Conservation (phyloP, 2,113 vertebrate genomes). For the Brachyistius frenatus region DNA sequence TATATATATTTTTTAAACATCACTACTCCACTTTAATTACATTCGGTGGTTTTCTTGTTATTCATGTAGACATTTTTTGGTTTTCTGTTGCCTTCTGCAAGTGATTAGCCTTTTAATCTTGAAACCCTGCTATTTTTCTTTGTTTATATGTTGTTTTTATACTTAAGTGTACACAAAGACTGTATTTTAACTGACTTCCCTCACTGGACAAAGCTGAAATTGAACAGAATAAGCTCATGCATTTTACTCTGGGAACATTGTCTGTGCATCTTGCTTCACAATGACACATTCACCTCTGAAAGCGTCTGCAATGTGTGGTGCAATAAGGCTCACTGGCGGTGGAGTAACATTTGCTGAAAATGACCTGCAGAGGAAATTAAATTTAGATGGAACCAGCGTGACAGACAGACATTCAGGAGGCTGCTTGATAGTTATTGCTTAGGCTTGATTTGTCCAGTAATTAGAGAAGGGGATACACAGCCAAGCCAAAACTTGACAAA, state of each 20-base stretch:
- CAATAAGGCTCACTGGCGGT: background rate
- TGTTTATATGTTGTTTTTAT: constrained; percentile 1
- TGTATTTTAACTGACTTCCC: background rate
- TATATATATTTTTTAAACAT: background rate
- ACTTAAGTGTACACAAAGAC: background rate
- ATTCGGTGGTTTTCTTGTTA: constrained; percentile 11
- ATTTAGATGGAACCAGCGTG: constrained; percentile 13
- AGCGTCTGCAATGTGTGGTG: background rate
- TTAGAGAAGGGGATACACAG: constrained; percentile 14
- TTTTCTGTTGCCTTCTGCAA: constrained; percentile 19
- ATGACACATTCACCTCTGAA: background rate
- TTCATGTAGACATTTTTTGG: background rate
- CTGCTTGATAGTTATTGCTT: constrained; percentile 42
- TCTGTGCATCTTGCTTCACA: background rate
- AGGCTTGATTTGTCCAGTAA: constrained; percentile 25
- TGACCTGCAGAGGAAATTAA: constrained; percentile 6
- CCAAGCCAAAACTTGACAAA: constrained; percentile 37
- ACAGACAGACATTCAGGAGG: constrained; percentile 14
- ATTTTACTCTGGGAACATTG: background rate
- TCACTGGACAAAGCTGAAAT: background rate
- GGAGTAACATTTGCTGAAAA: background rate
- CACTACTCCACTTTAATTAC: constrained; percentile 13
- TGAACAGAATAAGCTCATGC: background rate
- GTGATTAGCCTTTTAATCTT: background rate
- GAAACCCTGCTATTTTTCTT: background rate